phyloP scores from a whole-genome alignment of 64 coral and sea anemone species.

The Pachyseris speciosa region DNA sequence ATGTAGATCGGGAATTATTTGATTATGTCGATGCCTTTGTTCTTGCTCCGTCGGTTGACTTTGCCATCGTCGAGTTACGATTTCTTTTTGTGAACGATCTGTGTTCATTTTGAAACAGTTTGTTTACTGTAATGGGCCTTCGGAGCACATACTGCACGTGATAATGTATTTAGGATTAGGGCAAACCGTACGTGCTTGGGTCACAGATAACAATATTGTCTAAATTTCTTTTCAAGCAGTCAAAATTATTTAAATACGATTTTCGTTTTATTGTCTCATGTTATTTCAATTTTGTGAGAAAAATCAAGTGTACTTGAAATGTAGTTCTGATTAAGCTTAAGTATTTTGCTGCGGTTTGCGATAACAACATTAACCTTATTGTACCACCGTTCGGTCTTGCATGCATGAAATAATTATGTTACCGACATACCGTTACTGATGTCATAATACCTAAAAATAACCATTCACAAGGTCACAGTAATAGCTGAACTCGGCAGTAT shows the following conservation, averaged over 20 bases:
- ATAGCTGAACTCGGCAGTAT: neutral
- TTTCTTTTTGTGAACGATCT: too few species aligned
- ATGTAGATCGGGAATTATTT: too few species aligned
- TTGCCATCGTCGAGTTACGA: neutral
- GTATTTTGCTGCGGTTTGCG: neutral
- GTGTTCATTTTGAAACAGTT: neutral
- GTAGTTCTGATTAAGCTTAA: too few species aligned
- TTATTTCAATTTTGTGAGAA: neutral
- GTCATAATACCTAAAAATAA: neutral
- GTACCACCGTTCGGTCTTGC: neutral
- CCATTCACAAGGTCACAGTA: neutral
- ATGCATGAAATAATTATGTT: too few species aligned
- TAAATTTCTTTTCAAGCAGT: neutral
- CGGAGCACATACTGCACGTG: neutral
- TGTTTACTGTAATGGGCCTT: neutral
- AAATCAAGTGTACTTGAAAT: too few species aligned
- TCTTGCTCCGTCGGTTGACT: neutral
- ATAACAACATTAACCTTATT: too few species aligned
- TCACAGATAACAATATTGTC: neutral
- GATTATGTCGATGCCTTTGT: slow-evolving; percentile 8
- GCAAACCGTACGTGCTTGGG: neutral
- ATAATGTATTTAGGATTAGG: neutral
- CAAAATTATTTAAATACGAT: neutral
- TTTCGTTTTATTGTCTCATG: neutral
- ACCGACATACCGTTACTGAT: neutral